Conservation (phyloP, 2,113 vertebrate species). For the Ctenomys sociabilis region DNA sequence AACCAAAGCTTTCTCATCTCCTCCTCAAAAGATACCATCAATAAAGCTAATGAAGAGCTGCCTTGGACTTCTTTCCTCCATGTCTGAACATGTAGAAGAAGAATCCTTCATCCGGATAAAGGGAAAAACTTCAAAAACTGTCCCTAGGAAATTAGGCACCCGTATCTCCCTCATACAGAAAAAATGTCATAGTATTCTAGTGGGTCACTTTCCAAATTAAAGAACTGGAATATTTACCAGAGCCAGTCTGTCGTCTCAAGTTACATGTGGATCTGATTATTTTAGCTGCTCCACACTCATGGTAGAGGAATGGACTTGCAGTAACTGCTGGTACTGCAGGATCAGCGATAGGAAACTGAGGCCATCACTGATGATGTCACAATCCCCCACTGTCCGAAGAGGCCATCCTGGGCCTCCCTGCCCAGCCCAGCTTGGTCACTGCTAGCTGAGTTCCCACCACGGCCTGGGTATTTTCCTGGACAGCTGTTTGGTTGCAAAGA, state of each 20-base stretch:
- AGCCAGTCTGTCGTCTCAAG: conserved; percentile 81
- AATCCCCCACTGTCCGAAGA: conserved; percentile 64
- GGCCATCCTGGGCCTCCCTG: neutral
- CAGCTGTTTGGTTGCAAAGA: neutral
- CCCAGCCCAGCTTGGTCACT: neutral
- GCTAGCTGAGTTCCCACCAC: neutral
- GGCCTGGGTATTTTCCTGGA: neutral
- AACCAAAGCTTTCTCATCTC: conserved; percentile 8
- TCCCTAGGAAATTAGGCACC: conserved; percentile 11
- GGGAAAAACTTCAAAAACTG: conserved; percentile 7
- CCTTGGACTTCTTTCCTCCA: conserved; percentile 23
- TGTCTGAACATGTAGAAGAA: conserved; percentile 55
- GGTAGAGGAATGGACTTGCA: conserved; percentile 73
- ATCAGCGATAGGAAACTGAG: neutral
- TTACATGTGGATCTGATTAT: conserved; percentile 71
- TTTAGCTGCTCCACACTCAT: conserved; percentile 77
- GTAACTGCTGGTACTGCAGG: conserved; percentile 35
- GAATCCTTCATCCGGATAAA: conserved; percentile 57
- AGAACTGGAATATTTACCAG: conserved; percentile 74
- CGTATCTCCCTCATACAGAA: neutral
- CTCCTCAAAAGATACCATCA: neutral
- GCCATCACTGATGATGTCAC: conserved; percentile 76
- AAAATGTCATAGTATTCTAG: neutral
- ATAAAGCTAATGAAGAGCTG: conserved; percentile 27
- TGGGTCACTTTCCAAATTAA: conserved; percentile 52